Base-by-base conservation (phyloP, 2,797 vertebrate genomes). In the Furcifer pardalis region DNA sequence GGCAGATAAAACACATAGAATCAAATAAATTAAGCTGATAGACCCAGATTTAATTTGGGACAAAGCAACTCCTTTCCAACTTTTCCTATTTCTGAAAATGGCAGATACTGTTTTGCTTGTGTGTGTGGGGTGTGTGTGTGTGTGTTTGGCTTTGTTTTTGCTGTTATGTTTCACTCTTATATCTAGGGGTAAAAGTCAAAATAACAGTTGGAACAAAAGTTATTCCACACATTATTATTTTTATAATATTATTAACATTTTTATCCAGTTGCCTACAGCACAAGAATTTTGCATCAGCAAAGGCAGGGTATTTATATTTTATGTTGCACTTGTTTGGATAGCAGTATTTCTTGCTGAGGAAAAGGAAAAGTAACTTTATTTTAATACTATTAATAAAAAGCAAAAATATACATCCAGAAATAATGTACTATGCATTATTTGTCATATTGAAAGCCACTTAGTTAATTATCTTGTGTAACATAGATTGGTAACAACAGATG, bases 51-150 rank as follows among this genome's bases (percentile, higher is more conserved):
- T 74, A 90, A 52, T 5, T 7, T 77, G 52, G 13, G 27, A n/a
- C 1, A 13, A 35, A 82, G 27, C 21, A 77, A 78, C 79, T 44
- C 37, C 13, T 44, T 80, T 25, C 60, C 56, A 59, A 4, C 63
- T n/a, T 30, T 79, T 17, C 52, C 10, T 87, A 80, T 75, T 83
- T 73, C 27, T 90, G 87, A 91, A 42, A 85, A 68, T 81, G 15
- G 30, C 7, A 56, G 79, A 82, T 66, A 77, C 56, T 73, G 84
- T n/a, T n/a, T n/a, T n/a, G n/a, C n/a, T n/a, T n/a, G n/a, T n/a
- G n/a, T n/a, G n/a, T n/a, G n/a, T n/a, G n/a, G n/a, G n/a, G 21
- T 84, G 85, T 7, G 86, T 63, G 68, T 82, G 68, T 42, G 40
- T 23, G 35, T 32, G 19, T 87, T 72, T 75, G 30, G n/a, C 35